Base-by-base conservation (phyloP, 35 echinoderm and acorn worm species). In the Diadema setosum region DNA sequence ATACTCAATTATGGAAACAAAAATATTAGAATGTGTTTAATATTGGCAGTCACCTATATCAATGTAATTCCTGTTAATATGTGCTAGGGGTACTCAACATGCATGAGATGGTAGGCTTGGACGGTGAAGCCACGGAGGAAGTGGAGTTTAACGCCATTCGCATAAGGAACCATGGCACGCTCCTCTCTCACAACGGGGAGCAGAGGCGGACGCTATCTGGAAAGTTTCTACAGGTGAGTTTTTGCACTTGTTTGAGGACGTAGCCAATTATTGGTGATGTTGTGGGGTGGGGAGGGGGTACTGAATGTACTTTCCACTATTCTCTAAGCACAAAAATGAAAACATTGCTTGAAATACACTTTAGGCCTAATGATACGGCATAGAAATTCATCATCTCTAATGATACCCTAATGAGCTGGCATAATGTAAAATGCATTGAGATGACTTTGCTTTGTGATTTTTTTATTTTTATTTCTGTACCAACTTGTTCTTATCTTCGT, bases 41-140 rank as follows among this genome's bases (percentile, higher is more conserved):
- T n/a, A n/a, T n/a, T n/a, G n/a, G n/a, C n/a, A n/a, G n/a, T n/a
- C n/a, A n/a, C n/a, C 8, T 63, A 63, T 17, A 11, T 63, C 24
- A 8, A 11, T 21, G 5, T 63, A 30, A 18, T 12, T 21, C 4
- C 7, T 2, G 7, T 8, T 30, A n/a, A 26, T 63, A 18, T 63
- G 24, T 63, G 5, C 69, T 52, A 97, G 94, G 94, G 33, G 85
- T 81, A n/a, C 58, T 97, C 12, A 76, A 86, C 82, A 97, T 97
- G 94, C 94, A 97, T 90, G 90, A 97, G 63, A 97, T 97, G 94
- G 90, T 97, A 64, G 84, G 81, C n/a, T 42, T 92, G 0, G 86
- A 93, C 30, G 94, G 94, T 25, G 73, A 83, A 56, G n/a, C 90
- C 36, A 97, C 94, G 56, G 61, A 89, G 16, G 85, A 82, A 8